Percentiles rank a stretch among this genome's conserved stretches.
Conservation (phyloP, 2,888 invertebrate species). For the Minunthozetes semirufus region DNA sequence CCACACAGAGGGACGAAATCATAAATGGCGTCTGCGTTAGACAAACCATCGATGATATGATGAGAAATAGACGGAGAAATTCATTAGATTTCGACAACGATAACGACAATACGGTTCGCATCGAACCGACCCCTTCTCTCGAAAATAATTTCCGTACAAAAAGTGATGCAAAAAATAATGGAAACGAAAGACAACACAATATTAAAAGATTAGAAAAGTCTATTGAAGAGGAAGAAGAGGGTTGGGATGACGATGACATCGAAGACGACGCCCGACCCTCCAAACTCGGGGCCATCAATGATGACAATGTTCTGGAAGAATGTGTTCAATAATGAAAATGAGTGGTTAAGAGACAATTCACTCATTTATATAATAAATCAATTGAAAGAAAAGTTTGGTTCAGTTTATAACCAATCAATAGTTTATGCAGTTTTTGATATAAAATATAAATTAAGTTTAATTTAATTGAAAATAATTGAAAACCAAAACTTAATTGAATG, state of each 20-base stretch:
- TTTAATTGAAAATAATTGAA: background rate
- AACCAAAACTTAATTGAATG: background rate
- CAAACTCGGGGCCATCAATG: constrained; percentile 10
- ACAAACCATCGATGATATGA: constrained; percentile 52
- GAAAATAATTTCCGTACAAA: constrained; percentile 51
- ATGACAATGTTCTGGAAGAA: constrained; percentile 22
- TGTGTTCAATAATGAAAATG: constrained; percentile 15
- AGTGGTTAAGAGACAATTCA: background rate
- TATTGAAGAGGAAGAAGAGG: constrained; percentile 32
- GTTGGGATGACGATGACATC: constrained; percentile 20
- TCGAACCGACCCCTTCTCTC: constrained; percentile 68
- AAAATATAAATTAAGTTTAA: background rate
- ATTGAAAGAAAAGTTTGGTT: background rate
- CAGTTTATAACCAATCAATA: background rate
- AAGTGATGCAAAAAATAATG: constrained; percentile 33
- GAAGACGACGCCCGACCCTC: background rate
- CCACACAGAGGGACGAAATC: constrained; percentile 75
- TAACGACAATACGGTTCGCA: constrained; percentile 61
- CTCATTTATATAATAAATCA: background rate
- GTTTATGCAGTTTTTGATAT: constrained; percentile 20
- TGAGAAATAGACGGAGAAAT: constrained; percentile 2
- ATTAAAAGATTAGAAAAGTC: constrained; percentile 39
- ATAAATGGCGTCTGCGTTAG: constrained; percentile 78
- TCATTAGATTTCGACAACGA: constrained; percentile 47
- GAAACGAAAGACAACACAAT: constrained; percentile 39